phyloP scores from a whole-genome alignment of 1,140 invertebrate species.

The Oncopodura yosiiana region DNA sequence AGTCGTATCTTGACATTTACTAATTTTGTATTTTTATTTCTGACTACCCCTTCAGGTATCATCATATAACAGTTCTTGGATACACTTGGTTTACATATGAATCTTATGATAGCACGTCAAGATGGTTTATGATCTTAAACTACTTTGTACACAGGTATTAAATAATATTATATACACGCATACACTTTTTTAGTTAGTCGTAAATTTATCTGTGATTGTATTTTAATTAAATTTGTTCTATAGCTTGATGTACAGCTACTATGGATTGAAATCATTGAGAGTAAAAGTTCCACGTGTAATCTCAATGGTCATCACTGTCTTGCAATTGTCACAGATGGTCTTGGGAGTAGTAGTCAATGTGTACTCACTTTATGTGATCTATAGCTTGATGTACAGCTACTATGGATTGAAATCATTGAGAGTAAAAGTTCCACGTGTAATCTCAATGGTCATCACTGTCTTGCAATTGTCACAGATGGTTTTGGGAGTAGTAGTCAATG shows the following conservation, averaged over 20 bases:
- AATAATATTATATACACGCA: constrained; percentile 93
- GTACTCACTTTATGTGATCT: constrained; percentile 52
- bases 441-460: constrained; percentile 86
- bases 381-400: constrained; percentile 52
- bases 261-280: constrained; percentile 12
- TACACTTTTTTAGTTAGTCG: too few species aligned
- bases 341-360: constrained; percentile 67
- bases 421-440: constrained; percentile 22
- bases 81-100: constrained; percentile 95
- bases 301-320: constrained; percentile 46
- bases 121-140: constrained; percentile 98
- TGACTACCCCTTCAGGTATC: too few species aligned
- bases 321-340: constrained; percentile 48
- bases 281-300: constrained; percentile 34
- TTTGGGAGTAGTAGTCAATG: constrained; percentile 78
- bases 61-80: constrained; percentile 77
- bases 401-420: constrained; percentile 35
- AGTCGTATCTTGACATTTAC: too few species aligned
- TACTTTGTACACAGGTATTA: too few species aligned
- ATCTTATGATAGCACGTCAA: constrained; percentile 75
- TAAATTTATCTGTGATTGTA: constrained; percentile 75
- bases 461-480: constrained; percentile 93
- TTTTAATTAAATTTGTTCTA: constrained; percentile 52
- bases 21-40: too few species aligned
- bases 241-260: constrained; percentile 52